Base-by-base conservation (phyloP, 2,888 invertebrate species). In the Apodemia hepburni region DNA sequence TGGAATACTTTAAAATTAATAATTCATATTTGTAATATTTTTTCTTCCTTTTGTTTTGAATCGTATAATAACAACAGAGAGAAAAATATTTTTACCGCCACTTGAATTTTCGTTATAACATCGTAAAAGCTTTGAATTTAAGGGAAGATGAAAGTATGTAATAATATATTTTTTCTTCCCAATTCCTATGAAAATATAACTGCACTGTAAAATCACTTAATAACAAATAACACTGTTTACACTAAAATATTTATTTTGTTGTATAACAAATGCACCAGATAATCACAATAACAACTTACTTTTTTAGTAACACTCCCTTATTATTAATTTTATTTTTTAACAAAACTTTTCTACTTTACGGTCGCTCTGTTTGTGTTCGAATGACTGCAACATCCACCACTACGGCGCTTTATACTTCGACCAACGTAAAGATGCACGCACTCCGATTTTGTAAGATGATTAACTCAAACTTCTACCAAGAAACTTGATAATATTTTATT, bases 401-500 rank as follows among this genome's bases (percentile, higher is more conserved):
- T 74, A 74, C 85, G 72, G 76, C 79, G 82, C 84, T 90, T 91
- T 91, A 91, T 91, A 91, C 85, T 83, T 89, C 84, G 82, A 86
- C 83, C 85, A 80, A 79, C 76, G 77, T 78, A 87, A 90, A 90
- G 89, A 86, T 82, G 88, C 81, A 84, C 76, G 83, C 83, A 70
- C 77, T 70, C 74, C 72, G 90, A 87, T 91, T 91, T 91, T 89
- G 91, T 88, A 91, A 90, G 91, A 88, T 84, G 78, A 74, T 78
- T 76, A 76, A 76, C 78, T 73, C 78, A 76, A 78, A 73, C 87
- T 77, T 76, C 73, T 91, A 91, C 90, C 83, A 87, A 76, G 69
- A 67, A 65, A 80, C 73, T 61, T 67, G 42, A 68, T 69, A 67
- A 59, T 58, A 51, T 63, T 64, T 65, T 63, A 65, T 57, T 68